Base-by-base conservation (phyloP, 2,797 vertebrate species). In the Typhlichthys subterraneus region DNA sequence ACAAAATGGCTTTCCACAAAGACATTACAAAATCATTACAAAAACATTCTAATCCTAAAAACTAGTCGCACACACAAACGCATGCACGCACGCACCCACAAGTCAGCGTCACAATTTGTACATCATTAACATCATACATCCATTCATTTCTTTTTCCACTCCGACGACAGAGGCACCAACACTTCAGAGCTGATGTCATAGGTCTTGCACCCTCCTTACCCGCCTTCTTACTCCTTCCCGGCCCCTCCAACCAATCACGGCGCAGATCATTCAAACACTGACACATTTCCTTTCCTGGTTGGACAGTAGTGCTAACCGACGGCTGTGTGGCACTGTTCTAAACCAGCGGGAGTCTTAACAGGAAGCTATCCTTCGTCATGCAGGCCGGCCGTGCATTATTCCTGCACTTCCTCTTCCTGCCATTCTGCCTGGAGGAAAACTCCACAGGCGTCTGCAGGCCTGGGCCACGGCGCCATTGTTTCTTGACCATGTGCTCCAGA, bases 281-380 rank as follows among this genome's bases (percentile, higher is more conserved):
- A 75, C 75, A 87, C 65, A 87, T 79, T 83, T 85, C 80, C 82
- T 81, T 84, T 79, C 72, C 72, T 77, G 77, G 69, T 70, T 76
- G 76, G 72, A 63, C 1, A 3, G 23, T 68, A 64, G 53, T 59
- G 12, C 51, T 19, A 56, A 51, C 8, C 63, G 58, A 67, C 57
- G 74, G 71, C 12, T 53, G 59, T 63, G 57, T n/a, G 11, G 9
- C 14, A 42, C 63, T 61, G 73, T 63, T 66, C 60, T n/a, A 50
- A 65, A 69, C 69, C 31, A 61, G 49, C 17, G 47, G 52, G 80
- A 84, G 71, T 77, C 79, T 53, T 13, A 76, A 29, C 61, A 85
- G 72, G 70, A 85, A 59, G 71, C 67, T 15, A 59, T 58, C 46
- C 50, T 63, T 71, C 63, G 68, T 75, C 67, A 29, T 29, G 23